Base-by-base conservation (phyloP, 2,113 vertebrate genomes). In the Galemys pyrenaicus region DNA sequence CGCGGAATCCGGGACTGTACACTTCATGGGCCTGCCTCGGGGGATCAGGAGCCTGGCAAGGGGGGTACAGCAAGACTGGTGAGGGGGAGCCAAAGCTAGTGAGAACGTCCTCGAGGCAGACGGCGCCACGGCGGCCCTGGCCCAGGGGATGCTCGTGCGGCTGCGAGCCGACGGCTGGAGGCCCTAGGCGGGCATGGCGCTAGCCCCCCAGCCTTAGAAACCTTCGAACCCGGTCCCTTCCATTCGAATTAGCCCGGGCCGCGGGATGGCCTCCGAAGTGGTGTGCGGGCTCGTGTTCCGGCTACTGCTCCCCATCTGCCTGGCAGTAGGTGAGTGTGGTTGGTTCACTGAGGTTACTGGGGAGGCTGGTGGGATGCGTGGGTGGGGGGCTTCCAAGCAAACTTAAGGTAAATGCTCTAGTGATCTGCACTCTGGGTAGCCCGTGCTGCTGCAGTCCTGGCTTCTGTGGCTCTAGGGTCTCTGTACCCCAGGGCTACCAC, bases 241-340 rank as follows among this genome's bases (percentile, higher is more conserved):
- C 5, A 41, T 78, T 81, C 39, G 9, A n/a, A 81, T 64, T 44
- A 71, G 17, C 74, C 0, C 26, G 68, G 68, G 70, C 89, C 68
- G 96, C 98, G 97, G 96, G 94, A 99, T 99, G 99, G 99, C 99
- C 97, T 99, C 99, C 77, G 98, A 99, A 97, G 99, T 99, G 97
- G 99, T 99, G 98, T 99, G 99, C 97, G 99, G 99, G 84, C 98
- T 99, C 95, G 97, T 99, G 98, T 99, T 99, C 98, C 99, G 99
- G 97, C 97, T 99, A 68, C 98, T 99, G 94, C 98, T 99, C 95
- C 99, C 99, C 49, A 67, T 99, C 80, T 99, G 99, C 98, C 98
- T 99, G 91, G 98, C 99, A 97, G 98, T 99, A 96, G 99, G 99
- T 99, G 98, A 98, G 99, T 98, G 79, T 28, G 87, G 44, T 26